Percentiles rank a stretch among this genome's conserved stretches.
Evolutionary conservation across 1,140 invertebrate species (phyloP).

Genomic region (Bacillus rossius): DNA sequence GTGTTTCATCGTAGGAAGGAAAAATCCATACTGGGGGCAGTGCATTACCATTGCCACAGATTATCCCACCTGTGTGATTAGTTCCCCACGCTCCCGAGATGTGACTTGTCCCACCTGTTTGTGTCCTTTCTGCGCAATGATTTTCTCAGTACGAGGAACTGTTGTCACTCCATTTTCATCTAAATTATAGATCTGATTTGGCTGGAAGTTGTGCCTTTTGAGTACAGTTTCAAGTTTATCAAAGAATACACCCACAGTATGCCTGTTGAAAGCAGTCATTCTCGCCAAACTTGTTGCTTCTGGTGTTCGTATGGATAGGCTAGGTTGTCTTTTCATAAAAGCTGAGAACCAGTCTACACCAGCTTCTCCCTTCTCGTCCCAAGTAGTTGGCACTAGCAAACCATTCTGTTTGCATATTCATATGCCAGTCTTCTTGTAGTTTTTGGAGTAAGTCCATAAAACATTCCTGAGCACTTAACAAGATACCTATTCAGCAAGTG

Average conservation of each 20-base stretch:
- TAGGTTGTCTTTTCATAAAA: conserved; percentile 6
- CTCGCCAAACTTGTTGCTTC: conserved; percentile 10
- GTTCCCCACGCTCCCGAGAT: no score
- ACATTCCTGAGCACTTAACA: conserved; percentile 10
- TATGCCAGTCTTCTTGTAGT: conserved; percentile 23
- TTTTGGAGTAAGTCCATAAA: conserved; percentile 27
- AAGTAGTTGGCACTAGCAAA: conserved; percentile 26
- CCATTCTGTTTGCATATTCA: conserved; percentile 22
- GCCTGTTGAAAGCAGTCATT: conserved; percentile 7
- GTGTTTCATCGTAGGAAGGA: conserved; percentile 29
- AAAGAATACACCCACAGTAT: conserved; percentile 9
- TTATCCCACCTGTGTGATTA: conserved; percentile 14
- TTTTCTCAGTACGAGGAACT: conserved; percentile 31
- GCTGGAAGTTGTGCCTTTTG: conserved; percentile 19
- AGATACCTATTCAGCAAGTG: no score
- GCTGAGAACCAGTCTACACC: conserved; percentile 1
- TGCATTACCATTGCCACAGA: conserved; percentile 37
- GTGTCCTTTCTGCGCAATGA: conserved; percentile 22
- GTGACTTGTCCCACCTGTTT: conserved; percentile 22
- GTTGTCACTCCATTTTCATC: conserved; percentile 39
- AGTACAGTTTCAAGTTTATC: not conserved
- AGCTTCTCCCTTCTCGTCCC: conserved; percentile 25
- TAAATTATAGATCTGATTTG: conserved; percentile 34
- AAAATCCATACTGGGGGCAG: conserved; percentile 43
- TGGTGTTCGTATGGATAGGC: not conserved